These are phyloP conservation scores for Crocodylus rhombifer DNA, from an alignment of 2,797 vertebrate genomes.

Conservation along the genomic window DNA sequence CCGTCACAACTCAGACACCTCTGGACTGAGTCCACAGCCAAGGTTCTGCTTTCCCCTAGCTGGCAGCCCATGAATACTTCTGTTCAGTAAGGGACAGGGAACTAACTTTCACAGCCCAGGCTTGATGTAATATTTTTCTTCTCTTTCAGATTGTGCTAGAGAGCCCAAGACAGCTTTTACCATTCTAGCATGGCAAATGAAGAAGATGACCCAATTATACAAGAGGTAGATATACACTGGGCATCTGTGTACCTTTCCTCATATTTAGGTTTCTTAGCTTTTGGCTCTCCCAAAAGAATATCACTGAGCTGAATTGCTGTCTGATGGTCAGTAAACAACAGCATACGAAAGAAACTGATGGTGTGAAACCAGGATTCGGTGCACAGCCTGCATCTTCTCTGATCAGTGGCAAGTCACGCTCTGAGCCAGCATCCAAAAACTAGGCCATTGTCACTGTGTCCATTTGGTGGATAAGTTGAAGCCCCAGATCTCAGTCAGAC, in stretches of 20 bases:
- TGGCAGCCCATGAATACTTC: background rate
- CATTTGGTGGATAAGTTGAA: background rate
- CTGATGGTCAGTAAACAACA: background rate
- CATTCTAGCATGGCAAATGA: constrained; percentile 94
- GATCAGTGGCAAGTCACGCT: background rate
- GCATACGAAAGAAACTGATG: background rate
- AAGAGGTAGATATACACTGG: constrained; percentile 87
- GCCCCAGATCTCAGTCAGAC: background rate
- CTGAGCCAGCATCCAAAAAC: background rate
- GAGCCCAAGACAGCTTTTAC: constrained; percentile 55
- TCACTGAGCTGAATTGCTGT: background rate
- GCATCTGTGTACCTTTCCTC: background rate
- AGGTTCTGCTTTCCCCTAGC: background rate
- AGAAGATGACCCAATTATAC: constrained; percentile 97
- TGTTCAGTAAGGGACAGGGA: background rate
- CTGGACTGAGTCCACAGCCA: background rate
- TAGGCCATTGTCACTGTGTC: background rate
- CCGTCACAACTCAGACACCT: background rate
- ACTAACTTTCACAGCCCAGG: too few species aligned
- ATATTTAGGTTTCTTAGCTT: background rate
- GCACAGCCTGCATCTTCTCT: background rate
- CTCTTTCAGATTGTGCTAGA: constrained; percentile 73
- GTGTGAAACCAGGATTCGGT: background rate
- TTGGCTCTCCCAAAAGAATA: background rate
- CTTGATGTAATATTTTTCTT: background rate